phyloP scores from a whole-genome alignment of 2,113 vertebrate species.

The Gracilinanus agilis region DNA sequence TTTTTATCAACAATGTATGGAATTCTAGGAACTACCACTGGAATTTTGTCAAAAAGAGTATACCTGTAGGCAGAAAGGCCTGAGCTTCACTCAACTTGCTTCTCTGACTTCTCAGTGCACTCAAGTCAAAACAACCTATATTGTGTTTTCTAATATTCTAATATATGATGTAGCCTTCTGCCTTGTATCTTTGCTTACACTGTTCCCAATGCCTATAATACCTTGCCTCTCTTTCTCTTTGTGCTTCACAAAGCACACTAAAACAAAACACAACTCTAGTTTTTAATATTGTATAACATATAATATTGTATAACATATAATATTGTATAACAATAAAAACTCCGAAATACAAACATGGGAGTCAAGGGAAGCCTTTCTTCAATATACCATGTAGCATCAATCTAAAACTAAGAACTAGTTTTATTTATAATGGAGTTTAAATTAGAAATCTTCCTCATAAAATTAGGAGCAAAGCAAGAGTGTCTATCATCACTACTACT shows the following conservation, averaged over 20 bases:
- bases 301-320: too few relatives aligned
- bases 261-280: too few relatives aligned
- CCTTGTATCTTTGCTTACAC: not conserved
- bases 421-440: too few relatives aligned
- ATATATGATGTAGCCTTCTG: not conserved
- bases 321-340: too few relatives aligned
- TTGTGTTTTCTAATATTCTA: not conserved
- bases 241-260: not conserved
- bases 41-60: not conserved
- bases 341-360: too few relatives aligned
- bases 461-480: too few relatives aligned
- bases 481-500: too few relatives aligned
- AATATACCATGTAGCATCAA: too few relatives aligned
- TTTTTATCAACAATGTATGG: not conserved
- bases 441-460: too few relatives aligned
- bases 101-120: not conserved
- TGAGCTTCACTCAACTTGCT: not conserved
- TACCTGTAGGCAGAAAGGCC: not conserved
- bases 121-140: not conserved
- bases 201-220: not conserved
- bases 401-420: too few relatives aligned
- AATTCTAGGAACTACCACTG: not conserved
- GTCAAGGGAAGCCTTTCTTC: too few relatives aligned
- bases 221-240: not conserved
- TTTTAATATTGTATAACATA: not conserved